Evolutionary conservation across 1,140 invertebrate species (phyloP).

Genomic region (Ctenoplectra terminalis): DNA sequence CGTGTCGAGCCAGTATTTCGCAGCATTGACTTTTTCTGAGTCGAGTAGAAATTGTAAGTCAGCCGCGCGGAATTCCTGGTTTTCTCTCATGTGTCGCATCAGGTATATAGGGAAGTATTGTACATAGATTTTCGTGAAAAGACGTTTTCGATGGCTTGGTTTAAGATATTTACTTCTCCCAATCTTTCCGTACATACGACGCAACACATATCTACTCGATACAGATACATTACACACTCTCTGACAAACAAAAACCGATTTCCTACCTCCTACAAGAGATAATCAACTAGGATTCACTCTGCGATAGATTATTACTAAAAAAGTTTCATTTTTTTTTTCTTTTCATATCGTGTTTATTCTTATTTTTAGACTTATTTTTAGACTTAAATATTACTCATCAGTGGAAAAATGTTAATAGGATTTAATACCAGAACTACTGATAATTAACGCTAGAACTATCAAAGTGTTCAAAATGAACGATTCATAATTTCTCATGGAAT

Average conservation of each 20-base stretch:
- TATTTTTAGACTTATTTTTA: no score
- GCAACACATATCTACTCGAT: constrained; percentile 10
- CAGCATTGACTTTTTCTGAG: neutral
- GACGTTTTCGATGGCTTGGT: constrained; percentile 17
- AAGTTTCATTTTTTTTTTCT: no score
- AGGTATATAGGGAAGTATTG: constrained; percentile 34
- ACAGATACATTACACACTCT: neutral
- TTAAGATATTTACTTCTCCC: constrained; percentile 39
- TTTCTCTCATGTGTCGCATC: constrained; percentile 14
- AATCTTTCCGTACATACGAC: neutral
- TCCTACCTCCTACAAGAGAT: neutral
- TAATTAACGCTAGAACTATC: no score
- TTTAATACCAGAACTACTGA: no score
- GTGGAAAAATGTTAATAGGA: no score
- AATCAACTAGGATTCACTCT: neutral
- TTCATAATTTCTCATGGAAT: no score
- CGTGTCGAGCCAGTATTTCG: no score
- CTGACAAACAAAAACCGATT: constrained; percentile 7
- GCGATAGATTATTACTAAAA: no score
- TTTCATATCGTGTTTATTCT: no score
- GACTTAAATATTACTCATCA: no score
- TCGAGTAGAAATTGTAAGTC: neutral
- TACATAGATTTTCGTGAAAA: constrained; percentile 25
- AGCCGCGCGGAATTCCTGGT: constrained; percentile 30
- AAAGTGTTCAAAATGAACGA: no score